Percentiles rank a stretch among this genome's conserved stretches.
Conservation (phyloP, 2,888 invertebrate species). For the Standfussiana lucernea region DNA sequence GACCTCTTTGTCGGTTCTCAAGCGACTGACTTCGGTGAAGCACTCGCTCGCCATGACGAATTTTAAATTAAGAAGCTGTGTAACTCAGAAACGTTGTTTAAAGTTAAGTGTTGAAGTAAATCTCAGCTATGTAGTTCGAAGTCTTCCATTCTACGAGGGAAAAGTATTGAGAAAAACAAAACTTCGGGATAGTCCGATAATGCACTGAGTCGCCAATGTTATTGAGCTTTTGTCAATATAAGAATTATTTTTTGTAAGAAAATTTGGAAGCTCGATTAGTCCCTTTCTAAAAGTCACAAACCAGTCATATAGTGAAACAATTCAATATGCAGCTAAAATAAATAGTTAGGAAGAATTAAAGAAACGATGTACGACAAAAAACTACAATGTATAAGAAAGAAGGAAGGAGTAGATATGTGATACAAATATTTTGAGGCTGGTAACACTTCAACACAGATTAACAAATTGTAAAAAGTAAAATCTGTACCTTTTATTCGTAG, state of each 20-base stretch:
- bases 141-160: conserved; percentile 45
- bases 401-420: conserved; percentile 41
- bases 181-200: neutral
- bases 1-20: conserved; percentile 99
- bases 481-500: conserved; percentile 18
- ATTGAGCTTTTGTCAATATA: neutral
- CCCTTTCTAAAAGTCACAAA: neutral
- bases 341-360: neutral
- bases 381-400: neutral
- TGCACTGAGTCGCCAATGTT: neutral
- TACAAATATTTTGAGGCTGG: conserved; percentile 51
- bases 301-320: neutral
- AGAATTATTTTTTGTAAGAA: neutral
- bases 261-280: neutral
- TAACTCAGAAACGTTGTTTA: conserved; percentile 36
- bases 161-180: conserved; percentile 19
- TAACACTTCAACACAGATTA: conserved; percentile 37
- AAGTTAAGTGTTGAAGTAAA: conserved; percentile 36
- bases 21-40: conserved; percentile 99
- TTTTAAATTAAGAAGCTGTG: conserved; percentile 90
- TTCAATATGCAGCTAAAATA: conserved; percentile 36
- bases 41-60: conserved; percentile 98
- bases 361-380: conserved; percentile 34
- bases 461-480: conserved; percentile 2
- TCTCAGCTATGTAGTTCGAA: conserved; percentile 27